These are phyloP conservation scores for Passer montanus DNA, from an alignment of 2,113 vertebrate species.

Conservation along the genomic window DNA sequence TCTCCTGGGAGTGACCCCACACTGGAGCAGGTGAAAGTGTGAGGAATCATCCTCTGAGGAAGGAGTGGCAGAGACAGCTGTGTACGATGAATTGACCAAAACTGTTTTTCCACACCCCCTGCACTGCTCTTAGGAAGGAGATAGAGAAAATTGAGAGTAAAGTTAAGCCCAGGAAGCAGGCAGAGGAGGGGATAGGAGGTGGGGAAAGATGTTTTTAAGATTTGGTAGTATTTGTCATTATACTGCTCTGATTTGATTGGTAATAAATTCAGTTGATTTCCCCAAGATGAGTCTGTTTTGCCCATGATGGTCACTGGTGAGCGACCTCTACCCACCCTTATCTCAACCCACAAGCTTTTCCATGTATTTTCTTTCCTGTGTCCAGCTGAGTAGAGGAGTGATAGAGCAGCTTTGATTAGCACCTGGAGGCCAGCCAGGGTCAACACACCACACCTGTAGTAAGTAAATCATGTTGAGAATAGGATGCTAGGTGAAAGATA, in stretches of 20 bases:
- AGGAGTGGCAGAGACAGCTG: neutral
- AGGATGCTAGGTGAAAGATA: neutral
- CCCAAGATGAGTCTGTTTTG: neutral
- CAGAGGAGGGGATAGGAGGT: accelerated
- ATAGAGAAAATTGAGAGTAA: neutral
- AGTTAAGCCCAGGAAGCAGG: neutral
- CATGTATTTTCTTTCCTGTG: neutral
- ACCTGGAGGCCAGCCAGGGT: neutral
- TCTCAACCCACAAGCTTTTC: accelerated
- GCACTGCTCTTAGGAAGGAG: neutral
- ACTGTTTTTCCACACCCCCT: neutral
- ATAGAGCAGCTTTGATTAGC: neutral
- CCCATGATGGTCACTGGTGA: too few species aligned
- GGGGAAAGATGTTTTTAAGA: neutral
- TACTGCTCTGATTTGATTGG: neutral
- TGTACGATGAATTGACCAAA: neutral
- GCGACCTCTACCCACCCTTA: neutral
- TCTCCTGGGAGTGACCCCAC: neutral
- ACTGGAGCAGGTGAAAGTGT: too few species aligned
- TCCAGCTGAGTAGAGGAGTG: neutral
- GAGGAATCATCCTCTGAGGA: neutral
- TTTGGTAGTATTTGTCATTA: neutral
- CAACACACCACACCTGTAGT: too few species aligned
- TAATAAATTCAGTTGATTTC: neutral
- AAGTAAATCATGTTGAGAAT: neutral